Evolutionary conservation across 2,797 vertebrate genomes (phyloP).

Genomic region (Characodon lateralis): DNA sequence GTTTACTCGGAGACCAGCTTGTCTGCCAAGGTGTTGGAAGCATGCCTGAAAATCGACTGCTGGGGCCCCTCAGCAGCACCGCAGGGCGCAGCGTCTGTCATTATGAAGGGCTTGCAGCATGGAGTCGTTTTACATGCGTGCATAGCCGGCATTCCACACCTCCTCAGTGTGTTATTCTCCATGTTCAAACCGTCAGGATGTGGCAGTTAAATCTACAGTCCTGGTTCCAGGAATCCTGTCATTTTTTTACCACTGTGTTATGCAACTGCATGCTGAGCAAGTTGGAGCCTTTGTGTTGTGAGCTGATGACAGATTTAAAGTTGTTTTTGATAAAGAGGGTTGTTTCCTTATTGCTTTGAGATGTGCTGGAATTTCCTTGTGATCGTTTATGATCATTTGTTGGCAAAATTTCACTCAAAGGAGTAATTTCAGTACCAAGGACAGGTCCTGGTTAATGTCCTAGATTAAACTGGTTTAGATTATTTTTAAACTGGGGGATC

Average conservation of each 20-base stretch:
- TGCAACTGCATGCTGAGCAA: constrained; percentile 1
- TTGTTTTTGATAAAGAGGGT: constrained; percentile 36
- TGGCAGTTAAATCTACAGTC: constrained; percentile 52
- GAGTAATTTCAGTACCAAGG: constrained; percentile 73
- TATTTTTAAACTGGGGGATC: background rate
- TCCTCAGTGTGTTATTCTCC: constrained; percentile 63
- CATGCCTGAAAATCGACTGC: constrained; percentile 7
- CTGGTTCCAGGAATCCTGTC: constrained; percentile 47
- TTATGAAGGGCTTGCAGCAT: constrained; percentile 60
- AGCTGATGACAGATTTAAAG: constrained; percentile 64
- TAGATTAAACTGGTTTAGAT: background rate
- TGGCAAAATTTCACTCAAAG: constrained; percentile 35
- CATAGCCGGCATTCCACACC: constrained; percentile 65
- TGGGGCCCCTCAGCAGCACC: constrained; percentile 12
- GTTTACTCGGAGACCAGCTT: constrained; percentile 5
- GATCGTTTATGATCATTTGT: constrained; percentile 25
- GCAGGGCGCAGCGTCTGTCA: constrained; percentile 62
- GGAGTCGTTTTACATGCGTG: constrained; percentile 45
- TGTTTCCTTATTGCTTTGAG: constrained; percentile 43
- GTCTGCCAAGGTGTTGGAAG: background rate
- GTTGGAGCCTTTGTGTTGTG: constrained; percentile 43
- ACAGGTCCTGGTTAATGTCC: constrained; percentile 57
- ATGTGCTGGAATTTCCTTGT: constrained; percentile 37
- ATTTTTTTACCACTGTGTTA: constrained; percentile 31
- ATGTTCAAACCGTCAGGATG: constrained; percentile 42